phyloP scores from a whole-genome alignment of 2,113 vertebrate genomes.

The Pungitius pungitius region DNA sequence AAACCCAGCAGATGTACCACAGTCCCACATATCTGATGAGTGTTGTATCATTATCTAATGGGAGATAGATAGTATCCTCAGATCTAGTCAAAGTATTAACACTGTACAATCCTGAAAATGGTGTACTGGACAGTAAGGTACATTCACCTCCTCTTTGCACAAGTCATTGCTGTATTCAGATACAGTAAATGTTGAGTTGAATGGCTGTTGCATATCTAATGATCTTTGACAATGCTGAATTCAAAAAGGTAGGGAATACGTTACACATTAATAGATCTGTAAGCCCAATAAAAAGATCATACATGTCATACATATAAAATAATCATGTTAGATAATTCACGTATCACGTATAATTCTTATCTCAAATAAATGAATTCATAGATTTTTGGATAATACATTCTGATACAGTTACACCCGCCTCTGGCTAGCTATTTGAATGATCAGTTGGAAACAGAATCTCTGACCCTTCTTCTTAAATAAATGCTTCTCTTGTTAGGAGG shows the following conservation, averaged over 20 bases:
- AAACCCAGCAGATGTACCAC: background rate
- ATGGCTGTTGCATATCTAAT: background rate
- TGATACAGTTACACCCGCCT: slow-evolving; percentile 9
- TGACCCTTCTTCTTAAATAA: background rate
- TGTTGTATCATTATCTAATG: background rate
- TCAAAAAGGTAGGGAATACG: background rate
- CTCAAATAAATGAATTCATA: too few relatives aligned
- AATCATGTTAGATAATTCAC: background rate
- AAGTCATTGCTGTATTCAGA: background rate
- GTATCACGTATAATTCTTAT: too few relatives aligned
- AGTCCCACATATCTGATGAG: background rate
- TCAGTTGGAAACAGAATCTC: background rate
- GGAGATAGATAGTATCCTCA: background rate
- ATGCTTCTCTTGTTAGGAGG: background rate
- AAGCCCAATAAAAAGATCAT: background rate
- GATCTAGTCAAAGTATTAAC: background rate
- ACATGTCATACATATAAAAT: background rate
- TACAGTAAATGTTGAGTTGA: slow-evolving; percentile 10
- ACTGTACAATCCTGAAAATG: background rate
- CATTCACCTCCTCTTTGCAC: background rate
- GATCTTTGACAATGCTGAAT: background rate
- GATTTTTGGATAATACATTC: slow-evolving; percentile 2
- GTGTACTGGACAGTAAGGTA: background rate
- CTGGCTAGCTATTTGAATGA: slow-evolving; percentile 7
- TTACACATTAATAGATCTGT: background rate